phyloP scores from a whole-genome alignment of 2,113 vertebrate species.

The Thunnus maccoyii region DNA sequence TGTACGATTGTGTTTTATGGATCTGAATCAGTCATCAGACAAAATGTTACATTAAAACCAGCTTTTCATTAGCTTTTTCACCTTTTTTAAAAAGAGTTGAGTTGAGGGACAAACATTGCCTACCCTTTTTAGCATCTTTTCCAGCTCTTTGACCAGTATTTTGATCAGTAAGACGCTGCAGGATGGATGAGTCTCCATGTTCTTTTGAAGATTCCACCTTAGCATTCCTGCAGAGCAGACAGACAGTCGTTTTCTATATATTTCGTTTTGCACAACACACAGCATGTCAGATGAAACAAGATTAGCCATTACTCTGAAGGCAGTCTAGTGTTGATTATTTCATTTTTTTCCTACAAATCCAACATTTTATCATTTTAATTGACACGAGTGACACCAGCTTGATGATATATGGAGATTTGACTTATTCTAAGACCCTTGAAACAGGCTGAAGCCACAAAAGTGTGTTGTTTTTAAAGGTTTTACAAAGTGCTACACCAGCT shows the following conservation, averaged over 20 bases:
- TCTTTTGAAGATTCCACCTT: constrained; percentile 91
- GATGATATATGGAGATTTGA: not conserved
- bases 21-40: constrained; percentile 74
- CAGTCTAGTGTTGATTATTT: no score
- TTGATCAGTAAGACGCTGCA: constrained; percentile 80
- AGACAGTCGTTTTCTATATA: not conserved
- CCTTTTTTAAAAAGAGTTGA: not conserved
- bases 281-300: not conserved
- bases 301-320: not conserved
- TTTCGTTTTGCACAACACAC: no score
- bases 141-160: constrained; percentile 88
- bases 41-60: not conserved
- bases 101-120: not conserved
- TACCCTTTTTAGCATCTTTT: constrained; percentile 79
- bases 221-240: constrained; percentile 84
- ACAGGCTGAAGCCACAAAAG: no score
- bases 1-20: constrained; percentile 72
- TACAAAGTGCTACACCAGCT: no score
- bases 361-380: not conserved
- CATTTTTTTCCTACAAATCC: not conserved
- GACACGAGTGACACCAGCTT: no score
- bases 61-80: not conserved
- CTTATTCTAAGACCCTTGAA: not conserved
- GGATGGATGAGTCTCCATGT: constrained; percentile 83
- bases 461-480: no score